Conservation (phyloP, 2,797 vertebrate genomes). For the Lepidocolaptes lacrymiger region DNA sequence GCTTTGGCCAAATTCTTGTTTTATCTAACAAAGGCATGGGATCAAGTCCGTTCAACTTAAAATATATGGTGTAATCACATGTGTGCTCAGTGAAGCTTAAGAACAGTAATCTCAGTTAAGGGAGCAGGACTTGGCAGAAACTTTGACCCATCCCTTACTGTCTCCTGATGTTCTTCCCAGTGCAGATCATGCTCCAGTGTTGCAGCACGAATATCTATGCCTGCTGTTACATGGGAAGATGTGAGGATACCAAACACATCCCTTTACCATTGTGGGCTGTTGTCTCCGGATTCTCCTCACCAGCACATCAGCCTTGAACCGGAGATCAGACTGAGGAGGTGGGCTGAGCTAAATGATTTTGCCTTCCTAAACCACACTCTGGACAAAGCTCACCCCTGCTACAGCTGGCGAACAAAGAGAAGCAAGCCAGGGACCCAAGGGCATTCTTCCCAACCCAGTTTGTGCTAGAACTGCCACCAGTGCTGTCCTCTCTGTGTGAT, state of each 20-base stretch:
- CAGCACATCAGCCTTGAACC: not conserved
- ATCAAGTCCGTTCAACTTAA: not conserved
- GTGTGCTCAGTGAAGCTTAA: not conserved
- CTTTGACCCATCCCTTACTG: not conserved
- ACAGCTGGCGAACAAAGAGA: not conserved
- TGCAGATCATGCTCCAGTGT: too few species aligned
- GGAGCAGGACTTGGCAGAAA: not conserved
- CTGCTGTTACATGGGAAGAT: not conserved
- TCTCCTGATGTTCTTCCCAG: not conserved
- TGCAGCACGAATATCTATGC: fast-evolving
- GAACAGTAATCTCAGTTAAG: not conserved
- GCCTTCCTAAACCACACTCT: not conserved
- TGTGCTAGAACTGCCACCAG: not conserved
- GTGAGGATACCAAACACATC: not conserved
- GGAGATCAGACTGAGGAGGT: fast-evolving
- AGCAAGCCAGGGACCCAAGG: not conserved
- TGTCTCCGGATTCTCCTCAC: not conserved
- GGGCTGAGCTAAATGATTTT: not conserved
- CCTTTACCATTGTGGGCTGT: not conserved
- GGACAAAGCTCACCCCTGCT: not conserved
- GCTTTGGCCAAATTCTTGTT: not conserved
- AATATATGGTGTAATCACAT: not conserved
- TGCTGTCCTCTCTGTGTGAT: fast-evolving
- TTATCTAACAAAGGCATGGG: not conserved
- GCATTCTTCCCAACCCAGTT: not conserved